phyloP scores from a whole-genome alignment of 2,888 invertebrate species.

The Trachelus tabidus region DNA sequence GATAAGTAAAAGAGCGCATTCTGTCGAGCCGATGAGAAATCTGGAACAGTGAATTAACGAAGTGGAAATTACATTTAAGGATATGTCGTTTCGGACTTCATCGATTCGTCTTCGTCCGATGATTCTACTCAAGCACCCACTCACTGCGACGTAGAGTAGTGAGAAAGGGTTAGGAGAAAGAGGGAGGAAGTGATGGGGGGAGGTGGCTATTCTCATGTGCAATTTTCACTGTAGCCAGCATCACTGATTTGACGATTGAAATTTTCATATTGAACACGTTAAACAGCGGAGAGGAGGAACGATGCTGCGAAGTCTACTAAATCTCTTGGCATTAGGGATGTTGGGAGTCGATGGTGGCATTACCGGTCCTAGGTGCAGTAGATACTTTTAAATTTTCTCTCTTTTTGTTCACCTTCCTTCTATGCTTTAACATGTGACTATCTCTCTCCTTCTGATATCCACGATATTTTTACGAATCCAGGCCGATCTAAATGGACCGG shows the following conservation, averaged over 20 bases:
- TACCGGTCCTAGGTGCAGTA: neutral
- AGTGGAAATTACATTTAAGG: constrained; percentile 59
- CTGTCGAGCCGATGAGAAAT: constrained; percentile 35
- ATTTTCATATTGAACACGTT: neutral
- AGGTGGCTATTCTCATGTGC: neutral
- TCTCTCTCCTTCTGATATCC: neutral
- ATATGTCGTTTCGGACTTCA: neutral
- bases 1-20: neutral
- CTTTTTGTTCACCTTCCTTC: no score
- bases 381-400: neutral
- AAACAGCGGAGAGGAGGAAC: neutral
- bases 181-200: fast-evolving
- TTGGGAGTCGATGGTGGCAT: neutral
- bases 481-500: neutral
- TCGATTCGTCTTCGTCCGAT: neutral
- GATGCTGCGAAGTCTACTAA: neutral
- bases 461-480: neutral
- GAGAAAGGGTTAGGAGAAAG: neutral
- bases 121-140: neutral
- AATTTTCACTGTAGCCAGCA: neutral
- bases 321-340: neutral
- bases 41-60: constrained; percentile 53
- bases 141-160: neutral
- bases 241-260: neutral
- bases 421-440: neutral